Conservation (phyloP, 1,140 invertebrate species). For the Dendrolimus kikuchii region DNA sequence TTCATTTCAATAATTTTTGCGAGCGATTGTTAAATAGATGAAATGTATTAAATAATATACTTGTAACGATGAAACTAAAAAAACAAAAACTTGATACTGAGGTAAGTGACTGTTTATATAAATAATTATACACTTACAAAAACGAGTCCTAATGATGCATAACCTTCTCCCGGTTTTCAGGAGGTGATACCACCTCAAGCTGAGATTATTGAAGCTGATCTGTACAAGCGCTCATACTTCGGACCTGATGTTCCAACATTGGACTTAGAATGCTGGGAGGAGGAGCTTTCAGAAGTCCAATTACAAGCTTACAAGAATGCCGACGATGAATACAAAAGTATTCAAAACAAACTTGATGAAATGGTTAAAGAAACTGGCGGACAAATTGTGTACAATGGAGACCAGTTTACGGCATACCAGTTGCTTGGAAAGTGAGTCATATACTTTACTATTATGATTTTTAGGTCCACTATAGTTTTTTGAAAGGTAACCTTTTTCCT, state of each 20-base stretch:
- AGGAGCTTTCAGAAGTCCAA: conserved; percentile 78
- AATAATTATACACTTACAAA: conserved; percentile 8
- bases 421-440: conserved; percentile 70
- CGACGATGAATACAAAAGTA: conserved; percentile 74
- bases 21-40: neutral
- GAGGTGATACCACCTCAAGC: conserved; percentile 46
- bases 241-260: conserved; percentile 72
- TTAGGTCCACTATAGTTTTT: neutral
- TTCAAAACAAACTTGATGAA: conserved; percentile 72
- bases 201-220: conserved; percentile 62
- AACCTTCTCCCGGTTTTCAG: conserved; percentile 15
- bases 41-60: neutral
- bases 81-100: conserved; percentile 46
- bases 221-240: conserved; percentile 64
- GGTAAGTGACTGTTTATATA: conserved; percentile 14
- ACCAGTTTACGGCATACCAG: conserved; percentile 74
- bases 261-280: conserved; percentile 78
- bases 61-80: conserved; percentile 43
- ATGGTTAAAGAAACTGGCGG: conserved; percentile 74
- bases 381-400: conserved; percentile 74
- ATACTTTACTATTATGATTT: conserved; percentile 1
- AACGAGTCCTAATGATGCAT: no score
- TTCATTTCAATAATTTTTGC: neutral
- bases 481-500: no score
- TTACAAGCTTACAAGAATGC: conserved; percentile 70